Evolutionary conservation across 2,113 vertebrate genomes (phyloP).

Genomic region (Xenus cinereus): DNA sequence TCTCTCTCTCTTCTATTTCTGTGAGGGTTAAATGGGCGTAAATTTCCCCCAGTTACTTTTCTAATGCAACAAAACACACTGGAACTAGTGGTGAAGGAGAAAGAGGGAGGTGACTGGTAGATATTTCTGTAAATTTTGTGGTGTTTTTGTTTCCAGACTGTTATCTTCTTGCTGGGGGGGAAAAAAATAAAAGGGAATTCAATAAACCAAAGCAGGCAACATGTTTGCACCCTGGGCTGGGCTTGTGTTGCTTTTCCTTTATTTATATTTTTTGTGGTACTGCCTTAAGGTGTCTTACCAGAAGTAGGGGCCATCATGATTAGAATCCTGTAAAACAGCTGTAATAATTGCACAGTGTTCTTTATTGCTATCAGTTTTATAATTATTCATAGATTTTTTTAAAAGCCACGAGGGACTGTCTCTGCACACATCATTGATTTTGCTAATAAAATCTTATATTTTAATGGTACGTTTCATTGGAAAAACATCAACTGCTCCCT

Average conservation of each 20-base stretch:
- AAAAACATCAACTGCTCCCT: slow-evolving; percentile 26
- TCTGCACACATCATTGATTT: slow-evolving; percentile 41
- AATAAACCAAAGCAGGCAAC: not conserved
- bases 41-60: not conserved
- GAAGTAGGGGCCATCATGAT: not conserved
- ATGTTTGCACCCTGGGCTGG: not conserved
- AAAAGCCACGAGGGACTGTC: not conserved
- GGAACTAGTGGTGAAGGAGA: not conserved
- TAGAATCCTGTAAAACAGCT: slow-evolving; percentile 26
- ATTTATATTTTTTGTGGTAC: not conserved
- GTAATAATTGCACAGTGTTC: slow-evolving; percentile 16
- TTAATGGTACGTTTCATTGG: slow-evolving; percentile 34
- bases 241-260: not conserved
- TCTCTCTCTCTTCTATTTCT: not conserved
- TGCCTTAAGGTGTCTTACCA: not conserved
- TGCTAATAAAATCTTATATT: slow-evolving; percentile 55
- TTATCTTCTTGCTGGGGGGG: not conserved
- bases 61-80: not conserved
- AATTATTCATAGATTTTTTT: slow-evolving; percentile 24
- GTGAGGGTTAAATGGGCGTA: not conserved
- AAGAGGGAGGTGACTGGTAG: not conserved
- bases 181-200: not conserved
- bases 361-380: slow-evolving; percentile 8
- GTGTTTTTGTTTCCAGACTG: not conserved
- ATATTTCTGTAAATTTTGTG: not conserved